Base-by-base conservation (phyloP, 2,113 vertebrate species). In the Chaetura pelagica region DNA sequence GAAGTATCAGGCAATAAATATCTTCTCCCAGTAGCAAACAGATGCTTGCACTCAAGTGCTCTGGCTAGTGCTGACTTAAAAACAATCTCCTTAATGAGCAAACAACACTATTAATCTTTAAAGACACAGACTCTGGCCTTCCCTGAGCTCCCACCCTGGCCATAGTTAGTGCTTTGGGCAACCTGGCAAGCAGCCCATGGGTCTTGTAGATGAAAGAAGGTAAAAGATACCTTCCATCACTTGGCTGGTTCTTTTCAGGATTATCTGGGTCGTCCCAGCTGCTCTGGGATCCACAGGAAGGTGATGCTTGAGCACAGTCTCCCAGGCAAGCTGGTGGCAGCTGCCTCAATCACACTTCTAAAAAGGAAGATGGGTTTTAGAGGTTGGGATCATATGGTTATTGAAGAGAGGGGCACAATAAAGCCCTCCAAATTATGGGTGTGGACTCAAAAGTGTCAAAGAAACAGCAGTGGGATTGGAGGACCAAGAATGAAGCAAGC, bases 1-100 rank as follows among this genome's bases (percentile, higher is more conserved):
- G 97, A 98, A 98, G 97, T 97, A 97, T 44, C 97, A 97, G 94
- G 98, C 97, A 97, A 98, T 98, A 98, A 98, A 98, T 98, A 98
- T 94, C 94, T 69, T 97, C 95, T 98, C 97, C 98, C 98, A 96
- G 98, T 97, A 96, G 98, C 98, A 98, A 98, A 97, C 98, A 98
- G 97, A 98, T 98, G 98, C 97, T 98, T 97, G 96, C 93, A 96
- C 94, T 97, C 79, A 78, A 98, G 97, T 19, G 15, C 89, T 97
- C 97, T 96, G 97, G 96, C 96, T 73, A 94, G 82, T 1, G 5
- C 84, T 77, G 92, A 79, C 97, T 97, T 97, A 92, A 93, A 97
- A 98, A 97, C 12, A 61, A 98, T 98, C 97, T 94, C 90, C 93
- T 98, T 98, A 98, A 98, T 97, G 97, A 98, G 97, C 97, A 97